phyloP scores from a whole-genome alignment of 2,113 vertebrate species.

The Corythoichthys haematopterus region DNA sequence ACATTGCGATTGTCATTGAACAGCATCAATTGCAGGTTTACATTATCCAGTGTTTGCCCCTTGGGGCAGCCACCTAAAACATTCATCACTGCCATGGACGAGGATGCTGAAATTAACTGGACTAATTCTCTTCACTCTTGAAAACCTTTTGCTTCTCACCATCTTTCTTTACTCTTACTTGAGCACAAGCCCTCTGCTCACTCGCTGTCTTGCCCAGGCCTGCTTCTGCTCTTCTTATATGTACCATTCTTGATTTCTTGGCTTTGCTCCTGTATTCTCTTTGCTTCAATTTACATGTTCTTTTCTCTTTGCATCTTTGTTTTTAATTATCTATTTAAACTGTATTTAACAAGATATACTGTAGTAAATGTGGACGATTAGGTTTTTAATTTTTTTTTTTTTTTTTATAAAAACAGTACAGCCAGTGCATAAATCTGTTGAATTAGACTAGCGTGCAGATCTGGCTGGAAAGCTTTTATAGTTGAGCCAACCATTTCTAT shows the following conservation, averaged over 20 bases:
- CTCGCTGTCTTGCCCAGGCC: slow-evolving; percentile 34
- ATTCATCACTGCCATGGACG: slow-evolving; percentile 65
- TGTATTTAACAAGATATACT: slow-evolving; percentile 13
- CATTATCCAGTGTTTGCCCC: slow-evolving; percentile 38
- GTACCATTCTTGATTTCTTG: slow-evolving; percentile 2
- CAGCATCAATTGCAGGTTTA: slow-evolving; percentile 44
- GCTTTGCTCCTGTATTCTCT: slow-evolving; percentile 16
- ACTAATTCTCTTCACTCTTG: slow-evolving; percentile 30
- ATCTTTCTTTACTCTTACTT: slow-evolving; percentile 20
- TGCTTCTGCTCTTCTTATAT: slow-evolving; percentile 24
- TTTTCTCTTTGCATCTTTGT: slow-evolving; percentile 20
- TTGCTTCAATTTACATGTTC: slow-evolving; percentile 27
- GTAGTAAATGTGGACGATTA: slow-evolving; percentile 17
- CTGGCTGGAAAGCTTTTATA: slow-evolving; percentile 26
- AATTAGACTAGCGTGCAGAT: slow-evolving; percentile 35
- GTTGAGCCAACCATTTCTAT: slow-evolving; percentile 28
- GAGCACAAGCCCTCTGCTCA: slow-evolving; percentile 20
- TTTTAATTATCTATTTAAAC: slow-evolving; percentile 28
- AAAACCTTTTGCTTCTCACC: slow-evolving; percentile 27
- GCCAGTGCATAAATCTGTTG: slow-evolving; percentile 26
- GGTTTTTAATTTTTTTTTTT: slow-evolving; percentile 12
- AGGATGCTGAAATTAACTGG: slow-evolving; percentile 67
- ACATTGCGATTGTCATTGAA: slow-evolving; percentile 9
- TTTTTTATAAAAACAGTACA: slow-evolving; percentile 15
- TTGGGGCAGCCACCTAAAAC: slow-evolving; percentile 48